Conservation (phyloP, 2,113 vertebrate genomes). For the Greenwoodochromis staneri region DNA sequence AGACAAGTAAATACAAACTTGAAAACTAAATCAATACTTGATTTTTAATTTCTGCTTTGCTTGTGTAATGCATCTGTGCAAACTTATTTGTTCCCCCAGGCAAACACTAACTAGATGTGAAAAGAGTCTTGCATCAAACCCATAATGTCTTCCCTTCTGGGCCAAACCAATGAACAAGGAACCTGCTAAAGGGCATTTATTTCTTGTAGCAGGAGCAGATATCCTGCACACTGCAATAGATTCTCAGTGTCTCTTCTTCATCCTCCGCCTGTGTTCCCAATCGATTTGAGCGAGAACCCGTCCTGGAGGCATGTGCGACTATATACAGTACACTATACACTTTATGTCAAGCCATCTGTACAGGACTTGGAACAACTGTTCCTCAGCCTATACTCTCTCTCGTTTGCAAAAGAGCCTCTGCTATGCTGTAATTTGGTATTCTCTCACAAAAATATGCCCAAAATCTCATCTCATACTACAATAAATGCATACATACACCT, state of each 20-base stretch:
- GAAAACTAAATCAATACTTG: background rate
- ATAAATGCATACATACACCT: slow-evolving; percentile 44
- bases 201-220: slow-evolving; percentile 1
- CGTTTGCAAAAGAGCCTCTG: slow-evolving; percentile 1
- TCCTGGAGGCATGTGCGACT: slow-evolving; percentile 15
- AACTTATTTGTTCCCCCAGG: background rate
- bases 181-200: slow-evolving; percentile 10
- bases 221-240: background rate
- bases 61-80: background rate
- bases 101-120: background rate
- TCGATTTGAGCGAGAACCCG: slow-evolving; percentile 2
- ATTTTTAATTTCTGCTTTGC: background rate
- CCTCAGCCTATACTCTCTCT: background rate
- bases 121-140: background rate
- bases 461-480: slow-evolving; percentile 37
- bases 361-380: background rate
- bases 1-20: background rate
- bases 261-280: background rate
- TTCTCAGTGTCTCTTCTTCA: slow-evolving; percentile 3
- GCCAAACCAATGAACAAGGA: slow-evolving; percentile 10
- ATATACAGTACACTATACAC: background rate
- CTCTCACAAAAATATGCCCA: background rate
- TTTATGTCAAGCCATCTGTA: slow-evolving; percentile 6
- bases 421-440: slow-evolving; percentile 28
- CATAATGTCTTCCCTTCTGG: background rate